These are phyloP conservation scores for Apamea sordens DNA, from an alignment of 2,888 invertebrate species.

Conservation along the genomic window DNA sequence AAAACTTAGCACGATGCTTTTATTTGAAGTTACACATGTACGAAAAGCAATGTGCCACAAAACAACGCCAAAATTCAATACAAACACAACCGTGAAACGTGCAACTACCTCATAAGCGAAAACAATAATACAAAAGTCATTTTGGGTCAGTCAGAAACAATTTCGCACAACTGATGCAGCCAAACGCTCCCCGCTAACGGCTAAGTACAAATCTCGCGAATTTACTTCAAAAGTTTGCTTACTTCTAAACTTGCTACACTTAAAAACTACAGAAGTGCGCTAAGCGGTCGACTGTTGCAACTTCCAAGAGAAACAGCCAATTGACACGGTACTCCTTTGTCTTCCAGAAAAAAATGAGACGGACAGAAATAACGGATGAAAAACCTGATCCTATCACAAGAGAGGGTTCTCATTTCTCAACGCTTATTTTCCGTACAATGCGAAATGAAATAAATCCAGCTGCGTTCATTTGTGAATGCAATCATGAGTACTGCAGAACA, in stretches of 20 bases:
- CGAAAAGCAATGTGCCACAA: background rate
- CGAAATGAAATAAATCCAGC: slow-evolving; percentile 63
- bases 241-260: slow-evolving; percentile 42
- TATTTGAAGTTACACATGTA: background rate
- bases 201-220: slow-evolving; percentile 40
- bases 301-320: slow-evolving; percentile 57
- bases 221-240: slow-evolving; percentile 46
- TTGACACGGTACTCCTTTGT: slow-evolving; percentile 51
- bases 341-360: slow-evolving; percentile 24
- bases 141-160: slow-evolving; percentile 22
- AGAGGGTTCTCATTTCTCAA: slow-evolving; percentile 40
- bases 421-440: slow-evolving; percentile 49
- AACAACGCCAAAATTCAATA: slow-evolving; percentile 1
- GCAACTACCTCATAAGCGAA: slow-evolving; percentile 15
- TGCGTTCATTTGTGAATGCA: slow-evolving; percentile 63
- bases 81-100: slow-evolving; percentile 11
- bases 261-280: slow-evolving; percentile 49
- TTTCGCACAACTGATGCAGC: slow-evolving; percentile 25
- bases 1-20: background rate
- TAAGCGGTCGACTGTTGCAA: slow-evolving; percentile 46
- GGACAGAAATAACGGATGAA: slow-evolving; percentile 51
- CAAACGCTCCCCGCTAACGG: slow-evolving; percentile 29
- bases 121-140: slow-evolving; percentile 29
- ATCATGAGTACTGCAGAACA: slow-evolving; percentile 55
- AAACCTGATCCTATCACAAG: slow-evolving; percentile 37